A percentile compares a stretch with the other conserved stretches of the same genome.
phyloP scores from a whole-genome alignment of 1,140 invertebrate species.

The Helicoverpa armigera region DNA sequence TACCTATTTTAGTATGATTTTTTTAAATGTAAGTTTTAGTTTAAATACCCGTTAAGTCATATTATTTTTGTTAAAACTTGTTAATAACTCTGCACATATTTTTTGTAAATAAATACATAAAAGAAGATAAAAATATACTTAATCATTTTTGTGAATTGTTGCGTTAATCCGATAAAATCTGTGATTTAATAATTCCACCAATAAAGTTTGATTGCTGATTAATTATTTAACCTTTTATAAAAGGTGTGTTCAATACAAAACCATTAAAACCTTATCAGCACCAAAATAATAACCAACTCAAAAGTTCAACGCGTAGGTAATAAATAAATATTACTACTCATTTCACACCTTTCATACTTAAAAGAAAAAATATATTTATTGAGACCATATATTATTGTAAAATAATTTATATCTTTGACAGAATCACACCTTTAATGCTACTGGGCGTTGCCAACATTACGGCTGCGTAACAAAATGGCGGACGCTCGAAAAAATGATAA shows the following conservation, averaged over 20 bases:
- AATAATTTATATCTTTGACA: slow-evolving; percentile 6
- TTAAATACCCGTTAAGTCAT: no score
- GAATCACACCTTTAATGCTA: slow-evolving; percentile 48
- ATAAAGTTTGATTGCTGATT: not conserved
- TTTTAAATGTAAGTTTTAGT: no score
- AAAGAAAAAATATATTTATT: slow-evolving; percentile 2
- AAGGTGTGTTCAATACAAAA: not conserved
- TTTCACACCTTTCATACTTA: slow-evolving; percentile 22
- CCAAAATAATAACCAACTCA: slow-evolving; percentile 7
- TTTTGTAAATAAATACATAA: no score
- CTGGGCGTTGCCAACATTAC: slow-evolving; percentile 65
- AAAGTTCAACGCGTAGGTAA: slow-evolving; percentile 11
- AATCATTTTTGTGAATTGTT: no score
- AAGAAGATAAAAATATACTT: no score
- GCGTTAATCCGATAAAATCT: no score
- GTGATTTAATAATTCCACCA: no score
- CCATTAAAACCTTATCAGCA: not conserved
- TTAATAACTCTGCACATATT: no score
- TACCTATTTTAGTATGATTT: no score
- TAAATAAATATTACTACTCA: not conserved
- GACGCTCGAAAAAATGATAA: slow-evolving; percentile 59
- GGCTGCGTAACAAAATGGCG: slow-evolving; percentile 64
- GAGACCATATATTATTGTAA: slow-evolving; percentile 24
- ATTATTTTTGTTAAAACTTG: no score
- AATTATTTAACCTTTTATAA: not conserved